A percentile compares a stretch with the other conserved stretches of the same genome.
These are phyloP conservation scores for Achlya flavicornis DNA, from an alignment of 2,888 invertebrate species.

Conservation along the genomic window DNA sequence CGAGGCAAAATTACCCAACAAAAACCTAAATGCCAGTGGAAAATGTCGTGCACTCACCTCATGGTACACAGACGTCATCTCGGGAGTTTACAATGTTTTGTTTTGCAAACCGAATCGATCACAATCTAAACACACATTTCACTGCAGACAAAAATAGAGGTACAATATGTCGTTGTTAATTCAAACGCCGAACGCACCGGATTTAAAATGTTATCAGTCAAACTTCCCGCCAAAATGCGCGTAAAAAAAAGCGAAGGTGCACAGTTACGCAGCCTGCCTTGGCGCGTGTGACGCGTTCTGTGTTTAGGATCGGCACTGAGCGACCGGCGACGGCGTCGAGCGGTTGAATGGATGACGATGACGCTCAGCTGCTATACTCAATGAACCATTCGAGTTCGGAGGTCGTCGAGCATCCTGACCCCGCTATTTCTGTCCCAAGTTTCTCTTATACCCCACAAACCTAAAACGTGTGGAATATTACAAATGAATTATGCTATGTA, in stretches of 20 bases:
- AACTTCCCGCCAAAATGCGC: slow-evolving; percentile 66
- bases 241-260: slow-evolving; percentile 52
- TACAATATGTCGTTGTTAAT: slow-evolving; percentile 2
- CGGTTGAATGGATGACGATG: slow-evolving; percentile 68
- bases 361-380: slow-evolving; percentile 77
- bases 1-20: slow-evolving; percentile 64
- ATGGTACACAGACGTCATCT: slow-evolving; percentile 76
- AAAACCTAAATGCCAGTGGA: slow-evolving; percentile 72
- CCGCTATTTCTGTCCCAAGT: slow-evolving; percentile 60
- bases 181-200: slow-evolving; percentile 21
- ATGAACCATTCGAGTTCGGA: slow-evolving; percentile 80
- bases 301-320: slow-evolving; percentile 78
- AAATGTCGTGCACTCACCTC: slow-evolving; percentile 82
- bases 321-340: slow-evolving; percentile 52
- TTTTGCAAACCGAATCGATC: slow-evolving; percentile 58
- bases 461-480: slow-evolving; percentile 8
- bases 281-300: slow-evolving; percentile 79
- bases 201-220: slow-evolving; percentile 52
- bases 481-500: slow-evolving; percentile 12
- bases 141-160: slow-evolving; percentile 31
- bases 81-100: slow-evolving; percentile 57
- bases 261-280: slow-evolving; percentile 60
- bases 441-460: slow-evolving; percentile 66
- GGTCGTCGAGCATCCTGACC: slow-evolving; percentile 77
- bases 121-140: slow-evolving; percentile 74